Base-by-base conservation (phyloP, 2,797 vertebrate genomes). In the Micrastur ruficollis region DNA sequence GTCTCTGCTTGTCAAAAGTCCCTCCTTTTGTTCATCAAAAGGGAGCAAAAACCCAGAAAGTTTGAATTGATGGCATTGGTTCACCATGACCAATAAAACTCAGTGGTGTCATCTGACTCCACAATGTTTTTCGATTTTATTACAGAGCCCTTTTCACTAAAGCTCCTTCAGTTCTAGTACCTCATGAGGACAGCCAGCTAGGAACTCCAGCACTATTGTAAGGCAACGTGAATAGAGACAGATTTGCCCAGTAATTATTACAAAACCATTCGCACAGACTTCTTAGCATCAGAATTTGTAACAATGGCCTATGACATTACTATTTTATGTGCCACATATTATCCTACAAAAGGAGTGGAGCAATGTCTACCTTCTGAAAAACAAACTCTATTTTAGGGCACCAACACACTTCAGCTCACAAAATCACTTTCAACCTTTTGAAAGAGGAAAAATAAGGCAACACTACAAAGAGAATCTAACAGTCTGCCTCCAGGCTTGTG, bases 391-490 rank as follows among this genome's bases (percentile, higher is more conserved):
- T 84, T 78, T 80, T 61, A 67, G 66, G 71, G 44, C 90, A 90
- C 32, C 56, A 46, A n/a, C 67, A 85, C 52, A 76, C 40, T 91
- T 81, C 58, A 71, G 66, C 36, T 79, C 55, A 86, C 50, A 73
- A 81, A 90, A 95, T 80, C 47, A 53, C 56, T 95, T 94, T 68
- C 49, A 67, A 17, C 71, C 74, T 92, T 68, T 59, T 44, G 46
- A 52, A 71, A 76, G 68, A 67, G 32, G 49, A 66, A 74, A 95
- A 91, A 93, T 70, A 92, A 89, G 70, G 63, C 80, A 93, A 71
- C 50, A 70, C 93, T 89, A 87, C 78, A 92, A 94, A 97, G 88
- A 20, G 34, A 93, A 61, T 74, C n/a, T 67, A 86, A 82, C 50
- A 86, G 66, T 38, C 61, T 82, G 78, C 92, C 92, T 78, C 32